phyloP scores from a whole-genome alignment of 2,888 invertebrate genomes.

The Geophilus truncorum region DNA sequence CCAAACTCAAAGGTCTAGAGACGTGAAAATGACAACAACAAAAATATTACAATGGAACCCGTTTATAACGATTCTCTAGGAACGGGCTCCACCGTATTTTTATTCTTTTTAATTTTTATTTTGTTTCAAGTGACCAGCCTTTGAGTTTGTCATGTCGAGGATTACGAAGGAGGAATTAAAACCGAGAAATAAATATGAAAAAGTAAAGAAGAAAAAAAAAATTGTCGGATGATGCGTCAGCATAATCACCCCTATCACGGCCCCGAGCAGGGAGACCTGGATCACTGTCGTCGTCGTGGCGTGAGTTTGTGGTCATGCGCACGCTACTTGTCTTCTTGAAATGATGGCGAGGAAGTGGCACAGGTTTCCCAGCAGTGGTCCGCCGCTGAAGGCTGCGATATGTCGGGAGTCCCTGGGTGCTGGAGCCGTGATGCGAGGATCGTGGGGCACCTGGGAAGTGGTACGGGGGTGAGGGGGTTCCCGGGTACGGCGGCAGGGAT shows the following conservation, averaged over 20 bases:
- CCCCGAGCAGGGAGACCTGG: slow-evolving; percentile 33
- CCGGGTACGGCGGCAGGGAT: slow-evolving; percentile 33
- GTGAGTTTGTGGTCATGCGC: slow-evolving; percentile 2
- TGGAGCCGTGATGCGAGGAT: slow-evolving; percentile 37
- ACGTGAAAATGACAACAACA: no score
- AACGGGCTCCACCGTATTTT: no score
- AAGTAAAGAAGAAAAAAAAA: not conserved
- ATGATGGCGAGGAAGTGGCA: slow-evolving; percentile 32
- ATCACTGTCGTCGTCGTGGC: slow-evolving; percentile 32
- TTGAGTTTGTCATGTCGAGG: no score
- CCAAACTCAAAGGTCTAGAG: no score
- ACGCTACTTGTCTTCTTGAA: slow-evolving; percentile 33
- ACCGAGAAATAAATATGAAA: no score
- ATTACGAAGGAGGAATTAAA: no score
- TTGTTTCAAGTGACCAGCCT: not conserved
- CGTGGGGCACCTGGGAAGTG: slow-evolving; percentile 38
- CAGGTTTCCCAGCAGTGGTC: slow-evolving; percentile 31
- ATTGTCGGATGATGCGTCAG: not conserved
- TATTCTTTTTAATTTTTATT: no score
- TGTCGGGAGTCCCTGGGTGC: slow-evolving; percentile 25
- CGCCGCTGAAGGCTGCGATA: slow-evolving; percentile 34
- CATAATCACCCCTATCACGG: slow-evolving; percentile 33
- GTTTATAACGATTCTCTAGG: no score
- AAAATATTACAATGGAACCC: no score
- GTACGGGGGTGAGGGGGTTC: slow-evolving; percentile 38